phyloP scores from a whole-genome alignment of 2,888 invertebrate genomes.

The Spisula subtruncata region DNA sequence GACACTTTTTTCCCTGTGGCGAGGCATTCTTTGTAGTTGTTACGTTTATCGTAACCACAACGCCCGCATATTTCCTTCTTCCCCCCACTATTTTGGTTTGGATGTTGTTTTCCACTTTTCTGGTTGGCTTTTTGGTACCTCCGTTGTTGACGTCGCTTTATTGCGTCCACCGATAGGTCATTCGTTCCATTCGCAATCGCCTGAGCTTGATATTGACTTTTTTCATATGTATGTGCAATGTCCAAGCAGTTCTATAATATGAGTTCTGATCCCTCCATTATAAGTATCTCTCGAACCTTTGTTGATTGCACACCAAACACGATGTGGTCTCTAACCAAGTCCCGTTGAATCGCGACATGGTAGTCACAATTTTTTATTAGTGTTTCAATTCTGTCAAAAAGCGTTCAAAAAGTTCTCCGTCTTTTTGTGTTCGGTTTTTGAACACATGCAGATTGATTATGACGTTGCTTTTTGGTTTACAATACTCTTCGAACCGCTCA shows the following conservation, averaged over 20 bases:
- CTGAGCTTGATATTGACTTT: constrained; percentile 52
- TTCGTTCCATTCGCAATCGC: constrained; percentile 9
- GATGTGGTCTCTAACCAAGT: constrained; percentile 66
- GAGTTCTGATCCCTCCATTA: constrained; percentile 58
- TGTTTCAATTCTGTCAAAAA: constrained; percentile 67
- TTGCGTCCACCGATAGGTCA: too few species aligned
- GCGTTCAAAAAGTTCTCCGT: constrained; percentile 48
- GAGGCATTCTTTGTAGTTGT: neutral
- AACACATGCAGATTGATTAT: constrained; percentile 55
- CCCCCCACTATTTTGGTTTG: neutral
- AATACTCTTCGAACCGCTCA: constrained; percentile 52
- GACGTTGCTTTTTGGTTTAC: constrained; percentile 51
- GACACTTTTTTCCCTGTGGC: constrained; percentile 27
- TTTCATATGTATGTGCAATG: constrained; percentile 52
- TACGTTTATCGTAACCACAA: constrained; percentile 14
- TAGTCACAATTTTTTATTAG: constrained; percentile 67
- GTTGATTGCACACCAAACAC: constrained; percentile 53
- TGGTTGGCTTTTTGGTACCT: neutral
- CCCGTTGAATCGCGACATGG: constrained; percentile 18
- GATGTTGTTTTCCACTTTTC: neutral
- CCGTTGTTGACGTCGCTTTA: neutral
- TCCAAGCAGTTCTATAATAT: constrained; percentile 61
- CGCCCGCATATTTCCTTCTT: neutral
- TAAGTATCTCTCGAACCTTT: constrained; percentile 62
- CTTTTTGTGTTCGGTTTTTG: constrained; percentile 33